Evolutionary conservation across 2,113 vertebrate genomes (phyloP).

Genomic region (Alosa alosa): DNA sequence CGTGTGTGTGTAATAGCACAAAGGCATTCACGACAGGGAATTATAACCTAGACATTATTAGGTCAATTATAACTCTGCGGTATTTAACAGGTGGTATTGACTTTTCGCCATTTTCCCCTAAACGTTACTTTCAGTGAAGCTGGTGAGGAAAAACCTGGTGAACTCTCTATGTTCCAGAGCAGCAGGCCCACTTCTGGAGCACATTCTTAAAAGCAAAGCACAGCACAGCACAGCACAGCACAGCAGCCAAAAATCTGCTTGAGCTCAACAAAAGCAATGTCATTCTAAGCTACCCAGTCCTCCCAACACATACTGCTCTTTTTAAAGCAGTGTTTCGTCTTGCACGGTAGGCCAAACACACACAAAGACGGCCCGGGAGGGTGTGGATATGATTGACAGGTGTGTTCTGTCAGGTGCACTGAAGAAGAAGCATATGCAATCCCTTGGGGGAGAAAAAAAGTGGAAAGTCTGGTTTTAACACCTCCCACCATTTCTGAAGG

Average conservation of each 20-base stretch:
- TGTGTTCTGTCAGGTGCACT: conserved; percentile 12
- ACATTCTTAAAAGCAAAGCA: neutral
- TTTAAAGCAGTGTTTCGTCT: neutral
- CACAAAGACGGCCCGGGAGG: neutral
- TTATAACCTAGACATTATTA: neutral
- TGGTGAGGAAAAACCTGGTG: neutral
- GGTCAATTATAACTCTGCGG: neutral
- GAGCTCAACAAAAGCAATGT: neutral
- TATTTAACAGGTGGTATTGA: neutral
- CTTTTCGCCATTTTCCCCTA: neutral
- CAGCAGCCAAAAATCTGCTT: neutral
- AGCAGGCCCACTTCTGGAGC: neutral
- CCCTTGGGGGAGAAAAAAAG: conserved; percentile 7
- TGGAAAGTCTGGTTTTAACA: conserved; percentile 37
- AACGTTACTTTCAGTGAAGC: neutral
- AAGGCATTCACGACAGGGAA: neutral
- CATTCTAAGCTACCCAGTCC: neutral
- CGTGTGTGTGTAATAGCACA: conserved; percentile 21
- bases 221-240: neutral
- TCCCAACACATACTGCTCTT: neutral
- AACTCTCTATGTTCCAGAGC: neutral
- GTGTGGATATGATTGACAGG: conserved; percentile 15
- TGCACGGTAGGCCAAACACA: neutral
- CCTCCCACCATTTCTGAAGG: neutral
- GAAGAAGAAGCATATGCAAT: neutral